A percentile compares a stretch with the other conserved stretches of the same genome.
phyloP scores from a whole-genome alignment of 2,888 invertebrate species.

The Strigamia crassipes region DNA sequence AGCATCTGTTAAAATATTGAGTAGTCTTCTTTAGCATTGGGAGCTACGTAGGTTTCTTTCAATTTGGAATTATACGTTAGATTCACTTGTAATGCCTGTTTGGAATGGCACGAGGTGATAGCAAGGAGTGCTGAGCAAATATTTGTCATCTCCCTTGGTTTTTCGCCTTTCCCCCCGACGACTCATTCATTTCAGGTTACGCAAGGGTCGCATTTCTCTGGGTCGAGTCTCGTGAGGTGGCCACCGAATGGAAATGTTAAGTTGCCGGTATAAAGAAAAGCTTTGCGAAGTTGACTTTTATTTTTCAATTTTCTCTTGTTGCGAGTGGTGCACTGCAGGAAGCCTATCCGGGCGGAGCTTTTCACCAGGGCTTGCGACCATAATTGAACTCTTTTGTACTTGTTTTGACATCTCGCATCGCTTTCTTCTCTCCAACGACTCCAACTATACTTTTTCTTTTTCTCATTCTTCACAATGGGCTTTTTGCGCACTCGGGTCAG shows the following conservation, averaged over 20 bases:
- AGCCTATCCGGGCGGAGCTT: constrained; percentile 17
- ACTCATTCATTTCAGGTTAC: constrained; percentile 6
- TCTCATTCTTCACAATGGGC: constrained; percentile 11
- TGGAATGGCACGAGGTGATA: constrained; percentile 15
- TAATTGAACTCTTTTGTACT: constrained; percentile 39
- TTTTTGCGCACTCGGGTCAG: constrained; percentile 32
- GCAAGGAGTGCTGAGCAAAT: not conserved
- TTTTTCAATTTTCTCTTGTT: constrained; percentile 29
- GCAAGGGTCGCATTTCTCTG: not conserved
- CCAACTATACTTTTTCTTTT: not conserved
- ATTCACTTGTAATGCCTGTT: constrained; percentile 26
- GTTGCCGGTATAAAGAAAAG: not conserved
- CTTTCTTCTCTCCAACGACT: not conserved
- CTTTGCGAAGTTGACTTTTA: constrained; percentile 23
- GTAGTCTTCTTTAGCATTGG: not conserved
- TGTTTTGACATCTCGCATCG: constrained; percentile 35
- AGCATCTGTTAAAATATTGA: constrained; percentile 40
- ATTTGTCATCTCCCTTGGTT: constrained; percentile 38
- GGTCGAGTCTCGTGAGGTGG: not conserved
- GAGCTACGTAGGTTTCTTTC: not conserved
- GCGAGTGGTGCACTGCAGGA: constrained; percentile 22
- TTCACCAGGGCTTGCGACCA: constrained; percentile 1
- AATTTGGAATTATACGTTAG: not conserved
- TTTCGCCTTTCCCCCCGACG: not conserved
- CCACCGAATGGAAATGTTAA: not conserved